A percentile compares a stretch with the other conserved stretches of the same genome.
Conservation (phyloP, 92 coral and sea anemone species). For the Parazoanthus swiftii region DNA sequence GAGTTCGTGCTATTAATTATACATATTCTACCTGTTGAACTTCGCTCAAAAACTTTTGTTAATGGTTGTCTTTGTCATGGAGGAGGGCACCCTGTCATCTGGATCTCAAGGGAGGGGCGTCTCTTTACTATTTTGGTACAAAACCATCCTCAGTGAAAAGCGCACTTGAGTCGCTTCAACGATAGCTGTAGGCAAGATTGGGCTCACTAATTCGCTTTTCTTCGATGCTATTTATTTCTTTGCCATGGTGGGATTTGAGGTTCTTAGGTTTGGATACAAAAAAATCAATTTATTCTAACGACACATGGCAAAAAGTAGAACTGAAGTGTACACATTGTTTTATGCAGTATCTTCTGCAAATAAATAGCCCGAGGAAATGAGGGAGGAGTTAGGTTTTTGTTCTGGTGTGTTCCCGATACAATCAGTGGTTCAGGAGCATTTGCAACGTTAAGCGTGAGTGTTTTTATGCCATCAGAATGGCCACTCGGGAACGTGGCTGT, state of each 20-base stretch:
- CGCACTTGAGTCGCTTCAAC: background rate
- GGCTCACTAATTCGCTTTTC: background rate
- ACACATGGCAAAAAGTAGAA: conserved; percentile 20
- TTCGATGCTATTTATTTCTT: background rate
- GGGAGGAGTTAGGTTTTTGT: conserved; percentile 27
- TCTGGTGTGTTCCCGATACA: background rate
- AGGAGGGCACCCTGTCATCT: conserved; percentile 33
- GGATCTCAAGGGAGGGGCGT: conserved; percentile 32
- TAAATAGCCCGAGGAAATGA: conserved; percentile 30
- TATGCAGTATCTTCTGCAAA: conserved; percentile 20
- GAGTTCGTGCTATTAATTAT: conserved; percentile 42
- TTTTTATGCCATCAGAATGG: background rate
- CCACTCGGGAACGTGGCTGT: background rate
- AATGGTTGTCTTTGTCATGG: conserved; percentile 33
- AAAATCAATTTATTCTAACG: background rate
- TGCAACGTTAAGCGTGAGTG: background rate
- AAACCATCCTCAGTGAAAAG: conserved; percentile 21
- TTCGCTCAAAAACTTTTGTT: conserved; percentile 2
- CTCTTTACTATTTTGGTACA: conserved; percentile 22
- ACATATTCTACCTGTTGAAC: conserved; percentile 34
- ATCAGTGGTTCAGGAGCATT: background rate
- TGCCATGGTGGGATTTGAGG: background rate
- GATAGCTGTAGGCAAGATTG: conserved; percentile 20
- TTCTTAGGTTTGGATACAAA: background rate
- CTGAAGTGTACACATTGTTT: conserved; percentile 14